Evolutionary conservation across 1,140 invertebrate genomes (phyloP).

Genomic region (Drosophila azteca): DNA sequence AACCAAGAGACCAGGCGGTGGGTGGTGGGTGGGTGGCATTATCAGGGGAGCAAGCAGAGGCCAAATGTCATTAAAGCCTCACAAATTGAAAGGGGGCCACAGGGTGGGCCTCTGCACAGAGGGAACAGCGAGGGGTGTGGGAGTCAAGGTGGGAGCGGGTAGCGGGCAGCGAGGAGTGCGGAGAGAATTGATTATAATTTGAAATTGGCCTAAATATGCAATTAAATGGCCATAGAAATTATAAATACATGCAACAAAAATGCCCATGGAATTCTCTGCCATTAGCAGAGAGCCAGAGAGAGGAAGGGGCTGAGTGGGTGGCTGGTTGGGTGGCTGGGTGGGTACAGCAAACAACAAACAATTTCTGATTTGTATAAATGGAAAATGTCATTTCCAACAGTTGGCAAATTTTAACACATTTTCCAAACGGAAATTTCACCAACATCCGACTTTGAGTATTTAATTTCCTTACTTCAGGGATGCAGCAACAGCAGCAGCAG

Average conservation of each 20-base stretch:
- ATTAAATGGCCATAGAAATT: constrained; percentile 36
- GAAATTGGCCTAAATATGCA: constrained; percentile 45
- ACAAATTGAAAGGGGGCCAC: constrained; percentile 39
- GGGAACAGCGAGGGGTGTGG: no score
- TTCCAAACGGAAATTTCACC: constrained; percentile 69
- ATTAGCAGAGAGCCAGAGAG: not conserved
- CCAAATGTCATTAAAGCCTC: constrained; percentile 49
- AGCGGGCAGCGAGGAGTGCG: not conserved
- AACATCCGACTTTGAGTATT: constrained; percentile 77
- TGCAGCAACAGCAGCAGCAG: constrained; percentile 55
- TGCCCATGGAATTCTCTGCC: constrained; percentile 11
- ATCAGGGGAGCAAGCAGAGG: constrained; percentile 7
- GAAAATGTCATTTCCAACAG: constrained; percentile 10
- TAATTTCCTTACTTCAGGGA: constrained; percentile 73
- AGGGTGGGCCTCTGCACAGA: not conserved
- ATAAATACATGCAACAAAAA: constrained; percentile 7
- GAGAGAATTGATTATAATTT: constrained; percentile 29
- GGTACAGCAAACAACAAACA: not conserved
- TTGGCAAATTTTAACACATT: constrained; percentile 47
- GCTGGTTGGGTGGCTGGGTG: not conserved
- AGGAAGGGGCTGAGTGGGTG: no score
- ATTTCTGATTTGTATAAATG: not conserved
- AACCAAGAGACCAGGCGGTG: constrained; percentile 2
- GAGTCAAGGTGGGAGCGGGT: not conserved
- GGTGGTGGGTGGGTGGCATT: constrained; percentile 8